Conservation (phyloP, 2,113 vertebrate species). For the Rhinolophus ferrumequinum region DNA sequence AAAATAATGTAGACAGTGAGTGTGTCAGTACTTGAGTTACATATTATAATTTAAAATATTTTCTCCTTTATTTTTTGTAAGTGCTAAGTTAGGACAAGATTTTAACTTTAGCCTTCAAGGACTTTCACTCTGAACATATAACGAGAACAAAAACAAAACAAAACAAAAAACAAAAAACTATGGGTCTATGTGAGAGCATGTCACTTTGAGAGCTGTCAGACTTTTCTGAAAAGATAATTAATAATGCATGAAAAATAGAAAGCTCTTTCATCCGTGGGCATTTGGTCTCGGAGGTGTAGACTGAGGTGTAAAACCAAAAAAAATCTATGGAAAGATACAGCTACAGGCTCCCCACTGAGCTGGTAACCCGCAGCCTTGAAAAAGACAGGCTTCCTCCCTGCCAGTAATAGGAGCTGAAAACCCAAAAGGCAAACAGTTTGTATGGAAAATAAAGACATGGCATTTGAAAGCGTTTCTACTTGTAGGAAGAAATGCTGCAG, state of each 20-base stretch:
- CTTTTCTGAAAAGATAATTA: constrained; percentile 59
- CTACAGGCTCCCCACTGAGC: background rate
- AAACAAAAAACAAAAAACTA: background rate
- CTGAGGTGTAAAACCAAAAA: constrained; percentile 56
- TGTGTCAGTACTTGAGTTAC: background rate
- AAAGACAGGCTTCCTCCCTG: background rate
- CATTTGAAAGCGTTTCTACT: background rate
- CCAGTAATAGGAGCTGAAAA: background rate
- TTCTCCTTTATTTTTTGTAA: background rate
- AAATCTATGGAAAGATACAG: background rate
- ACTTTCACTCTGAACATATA: background rate
- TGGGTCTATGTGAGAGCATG: background rate
- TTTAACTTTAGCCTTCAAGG: constrained; percentile 45
- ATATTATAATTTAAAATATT: background rate
- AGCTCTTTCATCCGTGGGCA: constrained; percentile 43
- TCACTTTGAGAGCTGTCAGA: constrained; percentile 52
- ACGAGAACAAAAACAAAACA: background rate
- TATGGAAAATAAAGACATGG: background rate
- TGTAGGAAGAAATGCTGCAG: background rate
- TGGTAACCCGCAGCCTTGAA: background rate
- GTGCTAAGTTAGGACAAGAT: background rate
- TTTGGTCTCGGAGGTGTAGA: constrained; percentile 53
- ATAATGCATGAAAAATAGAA: constrained; percentile 67
- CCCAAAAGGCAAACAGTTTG: constrained; percentile 10
- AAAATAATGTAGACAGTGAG: background rate